These are phyloP conservation scores for Pipra filicauda DNA, from an alignment of 2,113 vertebrate genomes.

Conservation along the genomic window DNA sequence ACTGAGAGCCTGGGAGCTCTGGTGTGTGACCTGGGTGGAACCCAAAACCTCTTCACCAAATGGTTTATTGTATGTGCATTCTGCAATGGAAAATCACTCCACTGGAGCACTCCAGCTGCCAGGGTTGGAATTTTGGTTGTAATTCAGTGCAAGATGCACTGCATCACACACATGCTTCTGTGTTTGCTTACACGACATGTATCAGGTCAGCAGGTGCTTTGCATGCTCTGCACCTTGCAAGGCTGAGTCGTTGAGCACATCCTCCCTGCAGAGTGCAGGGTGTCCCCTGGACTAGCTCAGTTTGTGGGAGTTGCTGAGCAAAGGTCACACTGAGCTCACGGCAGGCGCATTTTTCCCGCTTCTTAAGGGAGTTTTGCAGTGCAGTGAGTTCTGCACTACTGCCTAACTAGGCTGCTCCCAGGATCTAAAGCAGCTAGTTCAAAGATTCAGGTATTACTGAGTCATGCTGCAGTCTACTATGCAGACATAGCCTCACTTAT, in stretches of 20 bases:
- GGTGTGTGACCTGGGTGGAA: not conserved
- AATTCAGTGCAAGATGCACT: not conserved
- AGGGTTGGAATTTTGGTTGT: not conserved
- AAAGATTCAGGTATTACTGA: not conserved
- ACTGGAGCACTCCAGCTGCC: not conserved
- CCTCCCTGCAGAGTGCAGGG: not conserved
- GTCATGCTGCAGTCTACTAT: not conserved
- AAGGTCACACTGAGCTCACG: not conserved
- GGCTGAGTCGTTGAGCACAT: not conserved
- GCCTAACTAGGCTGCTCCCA: not conserved
- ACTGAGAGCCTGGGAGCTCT: not conserved
- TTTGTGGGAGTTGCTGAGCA: not conserved
- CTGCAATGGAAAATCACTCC: not conserved
- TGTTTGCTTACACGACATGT: not conserved
- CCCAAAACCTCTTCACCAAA: not conserved
- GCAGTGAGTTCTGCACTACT: not conserved
- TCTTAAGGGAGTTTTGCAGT: fast-evolving
- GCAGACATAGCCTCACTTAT: not conserved
- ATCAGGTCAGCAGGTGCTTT: not conserved
- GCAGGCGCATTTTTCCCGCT: not conserved
- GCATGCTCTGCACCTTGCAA: not conserved
- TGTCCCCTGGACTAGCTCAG: not conserved
- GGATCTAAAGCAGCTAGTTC: not conserved
- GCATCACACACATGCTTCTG: not conserved
- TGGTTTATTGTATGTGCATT: not conserved